phyloP scores from a whole-genome alignment of 2,797 vertebrate genomes.

The Cercopithecus mitis region DNA sequence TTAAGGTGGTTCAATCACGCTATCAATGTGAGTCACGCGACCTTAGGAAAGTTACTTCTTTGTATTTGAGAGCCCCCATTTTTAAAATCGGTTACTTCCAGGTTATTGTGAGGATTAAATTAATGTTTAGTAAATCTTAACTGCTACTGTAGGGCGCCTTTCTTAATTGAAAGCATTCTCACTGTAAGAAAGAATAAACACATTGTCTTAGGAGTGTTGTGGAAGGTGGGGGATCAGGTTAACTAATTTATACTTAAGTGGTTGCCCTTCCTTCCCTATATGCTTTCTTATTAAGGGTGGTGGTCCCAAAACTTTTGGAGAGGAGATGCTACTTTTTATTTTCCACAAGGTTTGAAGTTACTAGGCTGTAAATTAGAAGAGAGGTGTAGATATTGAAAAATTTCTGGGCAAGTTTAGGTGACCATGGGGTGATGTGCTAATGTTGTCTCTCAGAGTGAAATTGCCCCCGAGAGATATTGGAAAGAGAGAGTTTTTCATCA shows the following conservation, averaged over 20 bases:
- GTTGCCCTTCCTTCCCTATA: neutral
- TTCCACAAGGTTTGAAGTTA: neutral
- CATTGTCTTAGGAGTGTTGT: neutral
- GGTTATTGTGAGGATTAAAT: neutral
- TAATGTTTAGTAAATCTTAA: neutral
- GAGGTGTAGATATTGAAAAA: neutral
- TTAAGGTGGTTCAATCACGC: neutral
- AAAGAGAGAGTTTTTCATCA: neutral
- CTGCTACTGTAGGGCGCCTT: neutral
- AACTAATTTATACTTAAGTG: neutral
- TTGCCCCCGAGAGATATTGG: neutral
- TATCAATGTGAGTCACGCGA: neutral
- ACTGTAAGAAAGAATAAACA: neutral
- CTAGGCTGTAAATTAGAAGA: neutral
- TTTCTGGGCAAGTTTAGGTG: neutral
- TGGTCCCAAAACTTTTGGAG: neutral
- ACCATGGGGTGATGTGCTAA: neutral
- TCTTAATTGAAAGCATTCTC: neutral
- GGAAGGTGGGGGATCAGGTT: neutral
- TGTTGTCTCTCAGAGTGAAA: neutral
- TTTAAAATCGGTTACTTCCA: neutral
- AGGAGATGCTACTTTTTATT: neutral
- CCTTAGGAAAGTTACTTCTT: neutral
- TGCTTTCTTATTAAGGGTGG: neutral
- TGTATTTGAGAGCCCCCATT: neutral